Evolutionary conservation across 2,797 vertebrate species (phyloP), one percentile per base, ranked within the genome.

Genomic region (Pogoniulus pusillus): DNA sequence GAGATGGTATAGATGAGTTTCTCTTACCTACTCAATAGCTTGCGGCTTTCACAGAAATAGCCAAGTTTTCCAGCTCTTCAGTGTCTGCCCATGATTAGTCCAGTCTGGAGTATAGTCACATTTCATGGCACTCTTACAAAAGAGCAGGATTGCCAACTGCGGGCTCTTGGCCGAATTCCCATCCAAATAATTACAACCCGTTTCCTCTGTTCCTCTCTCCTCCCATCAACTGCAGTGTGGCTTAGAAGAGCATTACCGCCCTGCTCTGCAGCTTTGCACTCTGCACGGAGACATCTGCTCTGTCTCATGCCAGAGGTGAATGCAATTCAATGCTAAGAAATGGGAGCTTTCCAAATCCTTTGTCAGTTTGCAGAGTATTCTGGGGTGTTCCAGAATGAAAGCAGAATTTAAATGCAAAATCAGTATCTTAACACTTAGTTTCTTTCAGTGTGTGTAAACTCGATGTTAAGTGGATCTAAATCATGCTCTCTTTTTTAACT

Each of bases 141-240:
- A 68, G 4, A 62, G 43, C 16, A 51, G 69, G 34, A 77, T 53
- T 89, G 71, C 76, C 72, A 89, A 6, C 41, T 2, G 0, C 63
- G 15, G 41, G 45, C 20, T 68, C 30, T 41, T 89, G 89, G 72
- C 69, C 72, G 55, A 55, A 80, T 55, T 74, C 82, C 82, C 82
- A 9, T 49, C 93, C 62, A 80, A 93, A 89, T 90, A 78, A 87
- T 82, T 65, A 15, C 84, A 72, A 12, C 91, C 86, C 93, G 68
- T 34, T 93, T 91, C 74, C 72, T 86, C n/a, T 69, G 54, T 74
- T 94, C 65, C 18, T 39, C 49, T 71, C 43, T 34, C 19, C 85
- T 85, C 62, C 70, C 9, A 35, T 55, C 32, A 75, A 13, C 45
- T 27, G 41, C 62, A 45, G 39, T 7, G 1, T 32, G 37, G 43